phyloP scores from a whole-genome alignment of 2,888 invertebrate species.

The Pecten maximus region DNA sequence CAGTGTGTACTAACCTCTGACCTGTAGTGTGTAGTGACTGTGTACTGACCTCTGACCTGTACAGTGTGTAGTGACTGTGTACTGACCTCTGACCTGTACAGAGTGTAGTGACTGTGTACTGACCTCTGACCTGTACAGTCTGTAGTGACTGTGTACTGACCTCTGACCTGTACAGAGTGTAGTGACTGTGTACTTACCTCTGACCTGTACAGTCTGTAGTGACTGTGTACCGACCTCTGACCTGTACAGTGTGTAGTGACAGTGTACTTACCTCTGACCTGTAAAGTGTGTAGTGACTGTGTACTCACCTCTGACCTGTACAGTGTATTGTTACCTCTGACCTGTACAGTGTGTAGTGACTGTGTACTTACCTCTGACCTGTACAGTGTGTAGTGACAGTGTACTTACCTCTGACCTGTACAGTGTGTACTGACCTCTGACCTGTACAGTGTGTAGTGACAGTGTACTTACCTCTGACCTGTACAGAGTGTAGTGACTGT shows the following conservation, averaged over 20 bases:
- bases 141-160: not conserved
- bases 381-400: constrained; percentile 88
- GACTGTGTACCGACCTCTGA: not conserved
- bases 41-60: no score
- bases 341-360: no score
- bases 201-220: no score
- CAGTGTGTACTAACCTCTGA: no score
- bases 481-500: not conserved
- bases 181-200: constrained; percentile 84
- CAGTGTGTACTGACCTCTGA: no score
- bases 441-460: no score
- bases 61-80: no score
- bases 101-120: not conserved
- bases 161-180: not conserved
- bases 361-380: constrained; percentile 85
- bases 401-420: no score
- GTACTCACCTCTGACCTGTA: no score
- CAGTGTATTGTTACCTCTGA: no score
- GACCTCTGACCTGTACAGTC: not conserved
- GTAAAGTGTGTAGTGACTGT: not conserved
- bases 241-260: no score
- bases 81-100: not conserved
- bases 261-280: not conserved
- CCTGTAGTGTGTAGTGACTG: no score
- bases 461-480: not conserved